Conservation (phyloP, 2,113 vertebrate species). For the Crotalus viridis region DNA sequence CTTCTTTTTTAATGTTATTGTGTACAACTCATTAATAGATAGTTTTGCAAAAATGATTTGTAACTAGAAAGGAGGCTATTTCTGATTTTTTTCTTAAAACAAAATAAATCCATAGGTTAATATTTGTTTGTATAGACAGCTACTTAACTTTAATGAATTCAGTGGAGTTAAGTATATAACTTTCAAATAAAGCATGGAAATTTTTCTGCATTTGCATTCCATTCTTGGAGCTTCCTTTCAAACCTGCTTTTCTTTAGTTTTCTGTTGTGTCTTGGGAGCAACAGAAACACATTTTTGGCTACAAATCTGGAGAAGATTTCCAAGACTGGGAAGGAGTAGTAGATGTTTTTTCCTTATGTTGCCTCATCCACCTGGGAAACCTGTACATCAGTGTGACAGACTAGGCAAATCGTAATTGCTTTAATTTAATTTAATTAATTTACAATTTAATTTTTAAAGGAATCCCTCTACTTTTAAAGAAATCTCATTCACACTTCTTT, state of each 20-base stretch:
- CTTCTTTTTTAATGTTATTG: not conserved
- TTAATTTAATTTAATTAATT: not conserved
- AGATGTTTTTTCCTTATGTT: not conserved
- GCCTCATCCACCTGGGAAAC: not conserved
- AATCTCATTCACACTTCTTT: not conserved
- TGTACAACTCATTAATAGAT: not conserved
- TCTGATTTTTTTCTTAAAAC: not conserved
- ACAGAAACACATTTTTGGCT: not conserved
- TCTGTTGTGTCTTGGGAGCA: not conserved
- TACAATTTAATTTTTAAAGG: not conserved
- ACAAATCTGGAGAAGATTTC: not conserved
- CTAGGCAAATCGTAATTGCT: not conserved
- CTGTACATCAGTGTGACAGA: not conserved
- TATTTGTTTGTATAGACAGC: not conserved
- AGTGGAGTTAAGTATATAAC: not conserved
- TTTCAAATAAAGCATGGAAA: not conserved
- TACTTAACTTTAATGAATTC: not conserved
- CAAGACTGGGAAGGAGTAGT: not conserved
- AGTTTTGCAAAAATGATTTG: not conserved
- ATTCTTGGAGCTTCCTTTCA: not conserved
- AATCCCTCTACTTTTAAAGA: not conserved
- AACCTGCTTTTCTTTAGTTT: not conserved
- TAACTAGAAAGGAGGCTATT: not conserved
- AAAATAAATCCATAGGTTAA: not conserved
- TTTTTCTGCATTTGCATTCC: not conserved